These are phyloP conservation scores for Drosophila simulans DNA, from an alignment of 1,140 invertebrate species.

Conservation along the genomic window DNA sequence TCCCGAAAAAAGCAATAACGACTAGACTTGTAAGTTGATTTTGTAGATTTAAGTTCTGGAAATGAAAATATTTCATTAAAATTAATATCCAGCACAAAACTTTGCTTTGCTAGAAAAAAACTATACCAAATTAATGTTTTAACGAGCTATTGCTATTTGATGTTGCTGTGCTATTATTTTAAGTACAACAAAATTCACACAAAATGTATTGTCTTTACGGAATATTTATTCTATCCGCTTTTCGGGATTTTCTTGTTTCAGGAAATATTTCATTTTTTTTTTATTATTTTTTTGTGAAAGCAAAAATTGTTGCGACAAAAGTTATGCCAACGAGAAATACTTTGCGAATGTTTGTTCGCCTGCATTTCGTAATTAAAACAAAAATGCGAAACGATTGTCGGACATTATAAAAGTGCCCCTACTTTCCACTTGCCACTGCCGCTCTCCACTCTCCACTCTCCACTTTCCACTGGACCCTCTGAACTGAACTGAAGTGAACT, in stretches of 20 bases:
- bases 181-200: too few relatives aligned
- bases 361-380: conserved; percentile 33
- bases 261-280: background rate
- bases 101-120: too few relatives aligned
- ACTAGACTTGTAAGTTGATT: background rate
- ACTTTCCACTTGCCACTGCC: background rate
- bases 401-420: conserved; percentile 10
- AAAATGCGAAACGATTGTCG: conserved; percentile 37
- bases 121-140: too few relatives aligned
- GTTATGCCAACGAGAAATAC: conserved; percentile 29
- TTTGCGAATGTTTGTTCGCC: conserved; percentile 10
- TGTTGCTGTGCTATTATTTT: too few relatives aligned
- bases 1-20: too few relatives aligned
- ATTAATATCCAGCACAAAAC: too few relatives aligned
- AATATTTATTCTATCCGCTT: background rate
- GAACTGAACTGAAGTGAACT: too few relatives aligned
- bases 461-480: too few relatives aligned
- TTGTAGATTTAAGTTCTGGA: background rate
- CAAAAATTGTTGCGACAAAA: conserved; percentile 26
- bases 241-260: background rate
- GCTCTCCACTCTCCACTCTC: background rate
- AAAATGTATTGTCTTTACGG: background rate
- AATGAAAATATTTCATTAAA: too few relatives aligned
- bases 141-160: too few relatives aligned
- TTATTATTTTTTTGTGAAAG: background rate